A percentile compares a stretch with the other conserved stretches of the same genome.
These are phyloP conservation scores for Hippasteria phrygiana DNA, from an alignment of 53 echinoderm and acorn worm species.

Conservation along the genomic window DNA sequence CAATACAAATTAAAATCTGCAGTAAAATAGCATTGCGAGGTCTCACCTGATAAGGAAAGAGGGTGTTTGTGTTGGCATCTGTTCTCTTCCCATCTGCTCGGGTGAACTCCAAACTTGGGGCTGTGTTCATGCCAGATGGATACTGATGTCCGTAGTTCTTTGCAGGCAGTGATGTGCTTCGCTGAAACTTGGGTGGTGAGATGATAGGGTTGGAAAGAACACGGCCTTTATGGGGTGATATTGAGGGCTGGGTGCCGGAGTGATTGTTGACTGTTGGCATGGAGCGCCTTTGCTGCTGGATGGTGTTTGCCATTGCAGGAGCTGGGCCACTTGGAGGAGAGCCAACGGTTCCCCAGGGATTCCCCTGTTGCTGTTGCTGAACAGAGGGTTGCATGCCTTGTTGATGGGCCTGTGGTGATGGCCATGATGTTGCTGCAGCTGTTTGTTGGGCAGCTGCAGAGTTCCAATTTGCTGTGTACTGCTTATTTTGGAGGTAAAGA, in stretches of 20 bases:
- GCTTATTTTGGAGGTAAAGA: conserved; percentile 91
- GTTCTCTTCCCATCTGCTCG: conserved; percentile 72
- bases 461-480: conserved; percentile 86
- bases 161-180: conserved; percentile 96
- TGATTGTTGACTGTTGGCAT: conserved; percentile 91
- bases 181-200: conserved; percentile 97
- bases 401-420: conserved; percentile 72
- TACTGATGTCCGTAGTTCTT: conserved; percentile 83
- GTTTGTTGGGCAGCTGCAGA: conserved; percentile 72
- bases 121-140: conserved; percentile 73
- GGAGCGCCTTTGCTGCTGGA: conserved; percentile 84
- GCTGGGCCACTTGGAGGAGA: conserved; percentile 81
- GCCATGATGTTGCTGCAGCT: conserved; percentile 68
- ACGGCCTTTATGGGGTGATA: conserved; percentile 91
- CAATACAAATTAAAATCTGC: too few relatives aligned
- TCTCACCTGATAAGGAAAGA: conserved; percentile 94
- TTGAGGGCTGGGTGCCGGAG: conserved; percentile 66
- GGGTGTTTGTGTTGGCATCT: conserved; percentile 82
- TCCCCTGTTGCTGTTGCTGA: conserved; percentile 73
- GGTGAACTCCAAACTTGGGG: conserved; percentile 82
- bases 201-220: conserved; percentile 92
- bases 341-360: conserved; percentile 97
- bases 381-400: conserved; percentile 74
- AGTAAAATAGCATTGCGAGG: too few relatives aligned
- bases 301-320: conserved; percentile 78